Base-by-base conservation (phyloP, 2,888 invertebrate species). In the Aphrophora alni region DNA sequence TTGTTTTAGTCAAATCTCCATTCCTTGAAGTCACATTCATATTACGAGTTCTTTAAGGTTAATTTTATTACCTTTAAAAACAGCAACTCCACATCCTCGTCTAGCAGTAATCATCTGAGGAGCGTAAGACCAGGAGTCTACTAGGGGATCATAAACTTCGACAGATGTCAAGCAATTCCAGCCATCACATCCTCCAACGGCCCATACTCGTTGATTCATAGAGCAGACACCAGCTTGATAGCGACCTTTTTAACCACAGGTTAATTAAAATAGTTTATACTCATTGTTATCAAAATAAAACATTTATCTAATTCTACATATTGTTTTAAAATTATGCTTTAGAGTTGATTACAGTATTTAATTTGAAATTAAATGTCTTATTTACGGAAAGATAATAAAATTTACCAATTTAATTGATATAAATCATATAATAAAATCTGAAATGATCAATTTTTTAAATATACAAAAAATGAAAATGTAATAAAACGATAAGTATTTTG, bases 111-210 rank as follows among this genome's bases (percentile, higher is more conserved):
- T 93, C 87, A 97, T 90, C 76, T 91, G 88, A 44, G 90, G 89
- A 2, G 90, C 90, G 80, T 84, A 85, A 38, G 88, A 88, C 94
- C 94, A 95, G 0, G 87, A 86, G 85, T 93, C 89, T 0, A 89
- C 89, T 74, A 88, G 88, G 0, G 93, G 92, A 86, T 93, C 92
- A 86, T 93, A 95, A 3, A 91, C 89, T 87, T 94, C 94, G 0
- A 93, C 92, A 0, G 92, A 91, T 83, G 89, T 91, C 27, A 95
- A 90, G 88, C 95, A 95, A 89, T 93, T 94, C 96, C 96, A 96
- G n/a, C 94, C 92, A 89, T 97, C 96, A 87, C 95, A 95, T 33
- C 97, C 97, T 81, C 97, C 97, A 81, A 94, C 93, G 38, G 93
- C 96, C 90, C 94, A 94, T 80, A 97, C 90, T 85, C 91, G 89